A percentile compares a stretch with the other conserved stretches of the same genome.
Evolutionary conservation across 2,797 vertebrate species (phyloP).

Genomic region (Rhinella marina): DNA sequence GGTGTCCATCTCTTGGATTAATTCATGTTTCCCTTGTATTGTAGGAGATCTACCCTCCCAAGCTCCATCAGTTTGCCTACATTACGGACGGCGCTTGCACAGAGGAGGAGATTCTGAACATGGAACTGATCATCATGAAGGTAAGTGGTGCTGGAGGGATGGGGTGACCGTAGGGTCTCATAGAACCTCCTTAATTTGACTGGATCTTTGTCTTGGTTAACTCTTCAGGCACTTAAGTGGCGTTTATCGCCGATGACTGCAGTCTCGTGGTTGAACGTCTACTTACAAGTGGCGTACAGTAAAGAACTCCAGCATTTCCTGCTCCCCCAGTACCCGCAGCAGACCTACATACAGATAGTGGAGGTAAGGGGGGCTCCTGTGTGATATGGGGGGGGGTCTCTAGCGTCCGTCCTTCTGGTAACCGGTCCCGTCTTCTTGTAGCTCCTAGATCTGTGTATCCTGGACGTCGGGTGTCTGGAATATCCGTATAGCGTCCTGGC

Average conservation of each 20-base stretch:
- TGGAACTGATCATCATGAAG: constrained; percentile 97
- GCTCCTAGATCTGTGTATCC: constrained; percentile 91
- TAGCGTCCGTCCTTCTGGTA: neutral
- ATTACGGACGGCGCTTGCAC: constrained; percentile 95
- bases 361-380: constrained; percentile 76
- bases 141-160: constrained; percentile 66
- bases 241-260: constrained; percentile 89
- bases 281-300: constrained; percentile 95
- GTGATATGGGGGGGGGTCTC: too few species aligned
- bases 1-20: neutral
- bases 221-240: constrained; percentile 91
- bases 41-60: constrained; percentile 97
- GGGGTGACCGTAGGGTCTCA: neutral
- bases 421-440: constrained; percentile 35
- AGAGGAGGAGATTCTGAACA: constrained; percentile 91
- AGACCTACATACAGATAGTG: constrained; percentile 88
- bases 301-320: constrained; percentile 80
- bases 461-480: constrained; percentile 89
- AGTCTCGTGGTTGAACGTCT: constrained; percentile 94
- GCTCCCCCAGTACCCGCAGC: constrained; percentile 88
- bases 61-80: constrained; percentile 94
- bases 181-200: neutral
- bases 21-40: neutral
- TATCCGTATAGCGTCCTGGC: constrained; percentile 89
- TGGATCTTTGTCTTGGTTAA: neutral